phyloP scores from a whole-genome alignment of 1,140 invertebrate species.

The Drosophila insularis region DNA sequence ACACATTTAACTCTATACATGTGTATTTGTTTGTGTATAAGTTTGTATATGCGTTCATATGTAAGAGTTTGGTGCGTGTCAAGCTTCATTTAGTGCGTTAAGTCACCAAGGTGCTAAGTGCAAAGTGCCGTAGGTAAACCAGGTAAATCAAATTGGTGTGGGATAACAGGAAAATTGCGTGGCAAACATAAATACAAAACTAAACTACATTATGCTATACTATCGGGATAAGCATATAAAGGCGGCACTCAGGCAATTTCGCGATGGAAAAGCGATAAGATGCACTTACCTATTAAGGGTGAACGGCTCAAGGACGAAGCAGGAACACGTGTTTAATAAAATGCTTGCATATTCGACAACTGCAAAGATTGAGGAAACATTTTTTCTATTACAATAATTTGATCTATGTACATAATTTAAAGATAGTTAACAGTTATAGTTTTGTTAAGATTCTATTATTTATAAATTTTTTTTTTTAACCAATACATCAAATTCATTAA shows the following conservation, averaged over 20 bases:
- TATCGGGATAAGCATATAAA: background rate
- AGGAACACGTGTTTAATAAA: background rate
- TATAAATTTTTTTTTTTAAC: too few species aligned
- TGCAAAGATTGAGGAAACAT: too few species aligned
- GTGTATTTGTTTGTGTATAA: background rate
- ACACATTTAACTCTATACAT: background rate
- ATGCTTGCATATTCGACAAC: too few species aligned
- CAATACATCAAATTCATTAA: too few species aligned
- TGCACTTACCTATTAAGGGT: conserved; percentile 17
- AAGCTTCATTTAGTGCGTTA: conserved; percentile 74
- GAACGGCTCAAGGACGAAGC: background rate
- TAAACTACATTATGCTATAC: background rate
- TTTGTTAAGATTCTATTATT: too few species aligned
- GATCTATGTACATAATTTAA: too few species aligned
- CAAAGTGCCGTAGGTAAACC: conserved; percentile 13
- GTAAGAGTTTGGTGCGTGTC: conserved; percentile 57
- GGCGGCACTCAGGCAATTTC: conserved; percentile 44
- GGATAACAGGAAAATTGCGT: conserved; percentile 74
- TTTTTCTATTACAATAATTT: too few species aligned
- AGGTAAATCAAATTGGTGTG: conserved; percentile 16
- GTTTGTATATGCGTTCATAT: background rate
- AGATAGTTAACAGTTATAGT: too few species aligned
- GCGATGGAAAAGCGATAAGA: conserved; percentile 50
- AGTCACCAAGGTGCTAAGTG: conserved; percentile 77
- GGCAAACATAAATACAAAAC: conserved; percentile 58